These are phyloP conservation scores for Malacosoma neustria DNA, from an alignment of 2,888 invertebrate species.

Conservation along the genomic window DNA sequence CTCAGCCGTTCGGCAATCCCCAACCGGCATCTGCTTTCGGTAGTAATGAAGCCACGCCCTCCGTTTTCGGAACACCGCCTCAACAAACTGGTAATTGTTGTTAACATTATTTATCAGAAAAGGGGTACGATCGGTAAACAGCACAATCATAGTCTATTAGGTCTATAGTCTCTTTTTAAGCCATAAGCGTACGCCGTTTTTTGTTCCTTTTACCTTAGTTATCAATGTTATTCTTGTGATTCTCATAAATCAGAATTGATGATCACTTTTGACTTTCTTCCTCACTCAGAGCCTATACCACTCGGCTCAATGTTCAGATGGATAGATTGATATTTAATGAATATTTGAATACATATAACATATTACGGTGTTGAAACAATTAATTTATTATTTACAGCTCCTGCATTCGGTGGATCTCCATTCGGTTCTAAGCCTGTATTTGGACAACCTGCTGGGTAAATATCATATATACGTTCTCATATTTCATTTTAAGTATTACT, in stretches of 20 bases:
- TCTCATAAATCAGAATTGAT: background rate
- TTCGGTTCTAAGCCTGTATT: constrained; percentile 63
- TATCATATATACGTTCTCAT: too few relatives aligned
- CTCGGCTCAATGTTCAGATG: too few relatives aligned
- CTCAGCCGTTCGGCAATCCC: constrained; percentile 41
- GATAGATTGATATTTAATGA: too few relatives aligned
- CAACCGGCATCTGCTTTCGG: constrained; percentile 30
- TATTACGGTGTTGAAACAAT: too few relatives aligned
- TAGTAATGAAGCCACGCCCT: constrained; percentile 25
- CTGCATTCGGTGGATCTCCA: constrained; percentile 55
- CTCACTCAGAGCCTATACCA: background rate
- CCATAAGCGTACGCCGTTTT: too few relatives aligned
- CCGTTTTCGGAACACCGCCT: constrained; percentile 51
- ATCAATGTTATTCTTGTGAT: constrained; percentile 3
- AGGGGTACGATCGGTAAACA: too few relatives aligned
- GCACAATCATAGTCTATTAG: too few relatives aligned
- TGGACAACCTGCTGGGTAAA: constrained; percentile 48
- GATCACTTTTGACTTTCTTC: background rate
- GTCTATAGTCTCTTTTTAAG: too few relatives aligned
- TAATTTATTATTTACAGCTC: constrained; percentile 31
- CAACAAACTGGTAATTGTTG: constrained; percentile 36
- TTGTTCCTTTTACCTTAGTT: too few relatives aligned
- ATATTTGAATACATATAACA: too few relatives aligned
- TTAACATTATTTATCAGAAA: too few relatives aligned
- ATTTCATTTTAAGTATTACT: too few relatives aligned